Percentiles rank a stretch among this genome's conserved stretches.
Evolutionary conservation across 64 coral and sea anemone species (phyloP).

Genomic region (Montipora efflorescens): DNA sequence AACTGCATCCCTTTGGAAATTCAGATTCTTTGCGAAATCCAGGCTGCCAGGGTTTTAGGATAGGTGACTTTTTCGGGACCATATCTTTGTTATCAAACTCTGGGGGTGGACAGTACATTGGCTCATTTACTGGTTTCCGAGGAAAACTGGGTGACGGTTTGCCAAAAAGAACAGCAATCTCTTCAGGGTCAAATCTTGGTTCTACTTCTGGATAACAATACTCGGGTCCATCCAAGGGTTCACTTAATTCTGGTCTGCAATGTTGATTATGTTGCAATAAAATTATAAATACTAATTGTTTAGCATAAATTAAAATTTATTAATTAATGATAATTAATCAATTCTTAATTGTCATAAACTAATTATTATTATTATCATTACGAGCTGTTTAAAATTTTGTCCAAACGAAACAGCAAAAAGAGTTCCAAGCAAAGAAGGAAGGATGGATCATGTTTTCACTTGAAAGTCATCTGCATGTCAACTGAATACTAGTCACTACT

Average conservation of each 20-base stretch:
- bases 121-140: neutral
- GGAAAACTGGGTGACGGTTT: neutral
- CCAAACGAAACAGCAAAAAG: too few relatives aligned
- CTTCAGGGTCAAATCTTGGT: slow-evolving; percentile 24
- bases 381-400: too few relatives aligned
- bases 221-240: neutral
- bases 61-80: neutral
- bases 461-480: too few relatives aligned
- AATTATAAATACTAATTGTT: too few relatives aligned
- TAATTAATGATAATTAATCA: too few relatives aligned
- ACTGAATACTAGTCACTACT: too few relatives aligned
- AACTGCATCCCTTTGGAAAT: neutral
- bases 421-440: too few relatives aligned
- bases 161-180: slow-evolving; percentile 22
- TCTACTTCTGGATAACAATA: slow-evolving; percentile 49
- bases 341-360: too few relatives aligned
- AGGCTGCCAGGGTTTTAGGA: neutral
- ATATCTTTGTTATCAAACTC: neutral
- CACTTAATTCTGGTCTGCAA: neutral
- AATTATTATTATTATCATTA: too few relatives aligned
- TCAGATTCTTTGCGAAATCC: neutral
- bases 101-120: slow-evolving; percentile 29
- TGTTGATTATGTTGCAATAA: neutral
- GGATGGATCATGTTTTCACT: too few relatives aligned
- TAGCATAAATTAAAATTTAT: too few relatives aligned